A percentile compares a stretch with the other conserved stretches of the same genome.
phyloP scores from a whole-genome alignment of 2,888 invertebrate genomes.

The Dasysyrphus albostriatus region DNA sequence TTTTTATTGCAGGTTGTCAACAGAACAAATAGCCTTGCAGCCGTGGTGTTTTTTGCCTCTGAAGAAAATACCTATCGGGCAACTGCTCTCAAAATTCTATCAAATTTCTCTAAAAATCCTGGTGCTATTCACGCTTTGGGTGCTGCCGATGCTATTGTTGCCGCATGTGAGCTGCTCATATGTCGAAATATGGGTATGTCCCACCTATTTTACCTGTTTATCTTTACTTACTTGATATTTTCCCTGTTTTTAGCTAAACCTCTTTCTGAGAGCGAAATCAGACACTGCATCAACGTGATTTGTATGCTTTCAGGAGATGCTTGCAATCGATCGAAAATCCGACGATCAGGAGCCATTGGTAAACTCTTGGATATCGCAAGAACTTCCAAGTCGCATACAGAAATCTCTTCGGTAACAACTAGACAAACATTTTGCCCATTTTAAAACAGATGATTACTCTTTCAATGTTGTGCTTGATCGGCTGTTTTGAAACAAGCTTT shows the following conservation, averaged over 20 bases:
- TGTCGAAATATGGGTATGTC: slow-evolving; percentile 78
- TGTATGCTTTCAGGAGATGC: slow-evolving; percentile 82
- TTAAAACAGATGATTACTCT: neutral
- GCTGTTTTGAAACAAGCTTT: neutral
- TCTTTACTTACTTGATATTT: neutral
- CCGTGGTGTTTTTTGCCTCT: slow-evolving; percentile 81
- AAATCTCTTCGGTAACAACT: slow-evolving; percentile 79
- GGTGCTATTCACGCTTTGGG: slow-evolving; percentile 80
- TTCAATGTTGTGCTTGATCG: neutral
- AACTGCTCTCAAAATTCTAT: slow-evolving; percentile 81
- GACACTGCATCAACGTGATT: slow-evolving; percentile 82
- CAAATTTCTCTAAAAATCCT: slow-evolving; percentile 82
- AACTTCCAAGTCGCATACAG: slow-evolving; percentile 80
- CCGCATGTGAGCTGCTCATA: slow-evolving; percentile 82
- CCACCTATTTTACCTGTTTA: neutral
- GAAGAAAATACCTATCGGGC: slow-evolving; percentile 81
- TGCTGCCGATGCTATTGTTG: slow-evolving; percentile 81
- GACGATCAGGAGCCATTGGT: slow-evolving; percentile 82
- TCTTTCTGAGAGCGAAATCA: slow-evolving; percentile 80
- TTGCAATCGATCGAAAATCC: slow-evolving; percentile 83
- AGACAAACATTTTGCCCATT: slow-evolving; percentile 13
- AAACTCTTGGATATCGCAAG: slow-evolving; percentile 81
- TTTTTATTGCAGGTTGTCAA: slow-evolving; percentile 34
- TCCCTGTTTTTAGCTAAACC: slow-evolving; percentile 73
- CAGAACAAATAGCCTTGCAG: slow-evolving; percentile 78